Conservation (phyloP, 2,113 vertebrate genomes). For the Cyanocitta stelleri region DNA sequence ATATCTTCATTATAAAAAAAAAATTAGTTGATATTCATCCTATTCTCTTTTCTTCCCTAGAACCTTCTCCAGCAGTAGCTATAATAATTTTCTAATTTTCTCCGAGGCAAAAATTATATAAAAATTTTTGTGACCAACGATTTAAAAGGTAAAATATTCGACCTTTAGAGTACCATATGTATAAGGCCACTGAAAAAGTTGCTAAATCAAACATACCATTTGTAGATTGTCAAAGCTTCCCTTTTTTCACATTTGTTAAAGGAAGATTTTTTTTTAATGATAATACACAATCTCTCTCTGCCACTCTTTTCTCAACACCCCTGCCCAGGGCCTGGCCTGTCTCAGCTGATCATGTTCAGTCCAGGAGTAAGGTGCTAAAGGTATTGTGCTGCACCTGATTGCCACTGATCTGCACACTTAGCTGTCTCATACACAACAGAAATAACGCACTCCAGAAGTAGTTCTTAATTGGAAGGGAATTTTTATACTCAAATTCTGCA, state of each 20-base stretch:
- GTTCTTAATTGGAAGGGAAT: background rate
- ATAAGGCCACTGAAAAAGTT: rapidly evolving
- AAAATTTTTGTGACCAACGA: background rate
- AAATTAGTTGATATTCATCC: background rate
- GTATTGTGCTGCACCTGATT: rapidly evolving
- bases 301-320: rapidly evolving
- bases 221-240: background rate
- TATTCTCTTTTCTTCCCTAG: background rate
- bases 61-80: background rate
- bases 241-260: background rate
- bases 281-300: background rate
- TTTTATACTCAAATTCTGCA: background rate
- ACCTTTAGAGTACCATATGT: background rate
- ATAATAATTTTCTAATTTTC: background rate
- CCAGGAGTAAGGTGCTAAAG: background rate
- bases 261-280: background rate
- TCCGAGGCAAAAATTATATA: background rate
- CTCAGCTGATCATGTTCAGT: rapidly evolving
- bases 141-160: background rate
- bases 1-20: background rate
- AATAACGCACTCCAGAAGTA: background rate
- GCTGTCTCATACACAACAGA: background rate
- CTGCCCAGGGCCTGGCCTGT: background rate
- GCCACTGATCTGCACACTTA: background rate
- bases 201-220: background rate